A percentile compares a stretch with the other conserved stretches of the same genome.
Conservation (phyloP, 2,888 invertebrate species). For the Hermaeophaga mercurialis region DNA sequence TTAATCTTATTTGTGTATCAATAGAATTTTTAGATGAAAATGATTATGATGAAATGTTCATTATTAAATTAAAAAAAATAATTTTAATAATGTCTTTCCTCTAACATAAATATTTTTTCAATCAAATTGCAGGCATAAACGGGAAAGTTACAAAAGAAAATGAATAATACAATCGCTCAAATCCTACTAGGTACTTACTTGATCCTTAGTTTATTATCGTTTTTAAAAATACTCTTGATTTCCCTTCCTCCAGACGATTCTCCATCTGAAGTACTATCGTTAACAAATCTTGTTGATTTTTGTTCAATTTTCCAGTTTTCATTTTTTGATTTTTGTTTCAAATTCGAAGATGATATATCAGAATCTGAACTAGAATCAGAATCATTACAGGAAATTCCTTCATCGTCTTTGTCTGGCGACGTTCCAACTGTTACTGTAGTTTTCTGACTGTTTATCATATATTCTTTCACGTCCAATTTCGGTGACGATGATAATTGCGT, state of each 20-base stretch:
- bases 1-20: too few relatives aligned
- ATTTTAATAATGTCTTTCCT: too few relatives aligned
- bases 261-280: slow-evolving; percentile 59
- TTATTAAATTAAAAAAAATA: too few relatives aligned
- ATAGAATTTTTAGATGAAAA: too few relatives aligned
- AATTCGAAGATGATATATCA: slow-evolving; percentile 29
- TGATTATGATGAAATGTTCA: too few relatives aligned
- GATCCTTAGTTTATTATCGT: slow-evolving; percentile 54
- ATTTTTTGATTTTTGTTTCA: slow-evolving; percentile 22
- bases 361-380: slow-evolving; percentile 52
- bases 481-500: slow-evolving; percentile 22
- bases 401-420: slow-evolving; percentile 50
- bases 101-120: too few relatives aligned
- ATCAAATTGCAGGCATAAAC: too few relatives aligned
- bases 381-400: slow-evolving; percentile 56
- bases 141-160: too few relatives aligned
- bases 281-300: slow-evolving; percentile 26
- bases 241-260: slow-evolving; percentile 71
- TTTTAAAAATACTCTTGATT: slow-evolving; percentile 65
- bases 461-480: slow-evolving; percentile 42
- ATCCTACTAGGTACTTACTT: too few relatives aligned
- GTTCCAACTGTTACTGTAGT: too few relatives aligned
- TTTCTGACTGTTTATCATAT: slow-evolving; percentile 6
- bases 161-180: too few relatives aligned
- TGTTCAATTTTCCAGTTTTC: slow-evolving; percentile 16